Conservation (phyloP, 2,888 invertebrate species). For the Thysanoteuthis rhombus region DNA sequence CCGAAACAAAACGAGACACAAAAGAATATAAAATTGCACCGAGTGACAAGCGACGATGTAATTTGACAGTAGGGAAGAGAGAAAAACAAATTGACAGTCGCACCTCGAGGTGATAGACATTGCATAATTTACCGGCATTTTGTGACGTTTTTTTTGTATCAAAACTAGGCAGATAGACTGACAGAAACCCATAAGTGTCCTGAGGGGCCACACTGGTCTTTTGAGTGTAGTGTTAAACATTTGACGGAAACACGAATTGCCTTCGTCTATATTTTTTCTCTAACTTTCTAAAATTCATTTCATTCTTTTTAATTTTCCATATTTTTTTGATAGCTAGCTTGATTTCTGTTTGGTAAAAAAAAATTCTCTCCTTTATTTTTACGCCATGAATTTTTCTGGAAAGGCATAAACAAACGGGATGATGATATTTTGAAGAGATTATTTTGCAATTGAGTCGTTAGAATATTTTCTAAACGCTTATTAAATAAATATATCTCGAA, state of each 20-base stretch:
- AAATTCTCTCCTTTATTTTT: not conserved
- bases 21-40: not conserved
- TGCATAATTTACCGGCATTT: not conserved
- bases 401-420: not conserved
- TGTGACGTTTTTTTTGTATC: not conserved
- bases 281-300: no score
- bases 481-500: no score
- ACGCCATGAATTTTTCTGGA: not conserved
- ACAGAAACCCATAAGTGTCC: not conserved
- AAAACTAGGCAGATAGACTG: not conserved
- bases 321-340: not conserved
- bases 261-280: not conserved
- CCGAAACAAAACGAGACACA: not conserved
- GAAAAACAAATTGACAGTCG: not conserved
- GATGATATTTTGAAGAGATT: not conserved
- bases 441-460: not conserved
- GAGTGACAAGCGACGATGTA: not conserved
- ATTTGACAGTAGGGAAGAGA: not conserved
- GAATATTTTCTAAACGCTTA: not conserved
- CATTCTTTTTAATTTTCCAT: not conserved
- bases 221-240: not conserved
- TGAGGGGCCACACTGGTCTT: not conserved
- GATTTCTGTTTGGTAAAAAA: not conserved
- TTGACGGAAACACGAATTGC: constrained; percentile 12
- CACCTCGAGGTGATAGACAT: not conserved